phyloP scores from a whole-genome alignment of 2,797 vertebrate species.

The Xenopus petersii region DNA sequence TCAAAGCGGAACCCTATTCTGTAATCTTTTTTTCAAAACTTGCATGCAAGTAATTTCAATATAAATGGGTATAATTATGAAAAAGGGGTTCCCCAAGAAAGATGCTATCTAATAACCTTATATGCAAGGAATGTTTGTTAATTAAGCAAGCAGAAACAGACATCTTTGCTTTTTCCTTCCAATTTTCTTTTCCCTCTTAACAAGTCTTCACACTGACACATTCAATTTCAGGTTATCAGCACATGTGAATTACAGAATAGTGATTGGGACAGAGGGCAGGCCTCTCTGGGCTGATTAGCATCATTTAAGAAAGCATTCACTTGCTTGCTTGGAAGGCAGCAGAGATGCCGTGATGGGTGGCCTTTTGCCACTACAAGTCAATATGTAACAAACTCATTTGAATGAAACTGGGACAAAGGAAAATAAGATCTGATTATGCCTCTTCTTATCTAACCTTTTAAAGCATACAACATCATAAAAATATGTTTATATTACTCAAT shows the following conservation, averaged over 20 bases:
- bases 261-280: conserved; percentile 87
- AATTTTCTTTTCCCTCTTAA: conserved; percentile 50
- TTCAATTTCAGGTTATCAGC: conserved; percentile 93
- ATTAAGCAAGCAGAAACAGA: conserved; percentile 56
- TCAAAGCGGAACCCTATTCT: too few relatives aligned
- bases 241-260: conserved; percentile 90
- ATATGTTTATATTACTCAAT: not conserved
- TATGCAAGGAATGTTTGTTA: conserved; percentile 43
- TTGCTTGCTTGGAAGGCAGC: conserved; percentile 77
- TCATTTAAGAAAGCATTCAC: conserved; percentile 91
- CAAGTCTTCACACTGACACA: conserved; percentile 81
- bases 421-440: conserved; percentile 66
- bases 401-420: conserved; percentile 77
- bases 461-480: conserved; percentile 59
- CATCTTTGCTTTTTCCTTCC: conserved; percentile 53
- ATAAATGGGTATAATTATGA: not conserved
- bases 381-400: conserved; percentile 80
- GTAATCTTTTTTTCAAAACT: too few relatives aligned
- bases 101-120: not conserved
- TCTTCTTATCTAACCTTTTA: conserved; percentile 71
- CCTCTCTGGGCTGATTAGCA: conserved; percentile 95
- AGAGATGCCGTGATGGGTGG: conserved; percentile 85
- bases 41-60: not conserved
- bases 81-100: not conserved
- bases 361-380: conserved; percentile 83